Base-by-base conservation (phyloP, 2,888 invertebrate genomes). In the Alentia gelatinosa region DNA sequence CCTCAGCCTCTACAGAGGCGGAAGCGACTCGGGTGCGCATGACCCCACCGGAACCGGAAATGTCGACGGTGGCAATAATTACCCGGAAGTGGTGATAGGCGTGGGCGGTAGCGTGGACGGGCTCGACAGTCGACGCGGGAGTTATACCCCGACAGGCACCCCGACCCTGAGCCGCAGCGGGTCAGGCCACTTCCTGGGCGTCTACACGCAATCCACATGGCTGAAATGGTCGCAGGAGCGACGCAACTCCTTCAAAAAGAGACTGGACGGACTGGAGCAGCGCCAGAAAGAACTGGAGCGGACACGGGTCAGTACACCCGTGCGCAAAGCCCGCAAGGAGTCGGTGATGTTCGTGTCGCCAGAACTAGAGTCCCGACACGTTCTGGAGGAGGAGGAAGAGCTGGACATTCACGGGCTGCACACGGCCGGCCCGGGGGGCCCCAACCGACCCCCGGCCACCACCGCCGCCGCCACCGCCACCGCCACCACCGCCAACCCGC, bases 221-320 rank as follows among this genome's bases (percentile, higher is more conserved):
- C 83, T 93, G 50, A 83, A 91, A 40, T 93, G 93, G 93, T 93
- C 93, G 1, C 92, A 93, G 47, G 93, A 92, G n/a, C 89, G 96
- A 19, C 92, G 95, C 33, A 94, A 94, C 5, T 95, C 95, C 0
- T 95, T 93, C 91, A 94, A 94, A 89, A 92, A 94, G 30, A 92
- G 94, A 33, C 90, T 95, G 39, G 94, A 95, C 63, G 91, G 94
- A 84, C 89, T 94, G 75, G 95, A 95, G n/a, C 94, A 94, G 90
- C 93, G 93, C 7, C 93, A 94, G 47, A 91, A 93, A 42, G 93
- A 94, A 47, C 91, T 92, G 63, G 94, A 94, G 15, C 91, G 92
- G 30, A 93, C 93, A 15, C 92, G 96, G 63, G 94, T 95, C 42
- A 94, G 95, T 26, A 96, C 96, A 15, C 96, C 96, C 5, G 94